phyloP scores from a whole-genome alignment of 2,888 invertebrate genomes.

The Pollenia griseotomentosa region DNA sequence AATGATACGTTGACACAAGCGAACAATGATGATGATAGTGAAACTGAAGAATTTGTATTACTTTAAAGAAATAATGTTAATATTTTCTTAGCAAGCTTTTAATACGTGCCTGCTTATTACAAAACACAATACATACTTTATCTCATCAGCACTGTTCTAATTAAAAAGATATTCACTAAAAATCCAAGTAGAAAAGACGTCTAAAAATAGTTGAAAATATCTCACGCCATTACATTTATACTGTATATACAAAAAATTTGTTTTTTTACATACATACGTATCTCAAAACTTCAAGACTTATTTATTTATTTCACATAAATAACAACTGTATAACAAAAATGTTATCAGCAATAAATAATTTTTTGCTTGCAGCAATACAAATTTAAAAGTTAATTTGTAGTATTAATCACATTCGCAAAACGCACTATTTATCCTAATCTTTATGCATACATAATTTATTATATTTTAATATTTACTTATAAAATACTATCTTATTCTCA shows the following conservation, averaged over 20 bases:
- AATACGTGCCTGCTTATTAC: conserved; percentile 36
- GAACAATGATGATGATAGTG: conserved; percentile 88
- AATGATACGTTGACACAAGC: conserved; percentile 84
- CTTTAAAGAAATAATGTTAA: conserved; percentile 83
- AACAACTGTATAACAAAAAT: background rate
- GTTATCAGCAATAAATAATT: conserved; percentile 36
- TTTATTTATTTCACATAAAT: conserved; percentile 50
- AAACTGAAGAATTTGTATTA: conserved; percentile 90
- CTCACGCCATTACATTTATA: conserved; percentile 62
- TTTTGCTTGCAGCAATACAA: conserved; percentile 24
- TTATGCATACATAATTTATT: conserved; percentile 20
- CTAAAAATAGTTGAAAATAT: conserved; percentile 4
- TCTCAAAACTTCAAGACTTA: conserved; percentile 72
- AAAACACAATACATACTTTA: conserved; percentile 1
- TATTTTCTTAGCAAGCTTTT: conserved; percentile 27
- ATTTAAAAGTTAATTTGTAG: conserved; percentile 10
- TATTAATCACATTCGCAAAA: conserved; percentile 20
- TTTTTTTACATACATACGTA: conserved; percentile 61
- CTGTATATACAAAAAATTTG: conserved; percentile 37
- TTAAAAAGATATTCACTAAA: background rate
- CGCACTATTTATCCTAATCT: conserved; percentile 2
- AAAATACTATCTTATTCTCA: conserved; percentile 57
- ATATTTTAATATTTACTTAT: conserved; percentile 30
- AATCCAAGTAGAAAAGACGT: background rate
- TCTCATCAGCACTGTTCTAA: conserved; percentile 3